Base-by-base conservation (phyloP, 2,113 vertebrate genomes). In the Australoheros scitulus region DNA sequence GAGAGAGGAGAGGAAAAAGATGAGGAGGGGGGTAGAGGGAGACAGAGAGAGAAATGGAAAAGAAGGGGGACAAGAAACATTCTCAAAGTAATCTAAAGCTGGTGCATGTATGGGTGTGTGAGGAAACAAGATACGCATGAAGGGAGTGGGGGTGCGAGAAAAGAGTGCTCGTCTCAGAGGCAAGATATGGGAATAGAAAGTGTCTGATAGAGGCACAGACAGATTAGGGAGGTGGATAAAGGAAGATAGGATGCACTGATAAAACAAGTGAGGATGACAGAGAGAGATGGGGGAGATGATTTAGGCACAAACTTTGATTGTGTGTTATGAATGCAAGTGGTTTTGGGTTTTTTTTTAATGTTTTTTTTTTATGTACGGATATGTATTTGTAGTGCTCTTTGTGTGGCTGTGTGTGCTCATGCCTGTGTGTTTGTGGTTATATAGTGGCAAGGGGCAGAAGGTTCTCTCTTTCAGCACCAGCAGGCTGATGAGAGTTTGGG, bases 381-480 rank as follows among this genome's bases (percentile, higher is more conserved):
- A 57, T 65, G 74, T 43, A 11, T 76, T 79, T 78, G 61, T 79
- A 60, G 43, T 22, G 34, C 47, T 88, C n/a, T 47, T 3, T 61
- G 52, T 43, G 38, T 68, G 63, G 63, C 22, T 47, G 50, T 90
- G 65, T 58, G 57, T 41, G 20, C 79, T 6, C 14, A 11, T 56
- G 55, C 63, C 36, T 72, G 38, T 80, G 55, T 55, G 50, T 77
- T 47, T 88, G 43, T 76, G 60, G 77, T 70, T 79, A 72, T 50
- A 80, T 55, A 81, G 82, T 91, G 86, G 87, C 81, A 88, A 82
- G 76, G 92, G 90, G 90, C 92, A 93, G 89, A 90, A 92, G 90
- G 92, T 87, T 92, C 89, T 94, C 87, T 1, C 78, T 94, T 94
- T 93, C 93, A 94, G 93, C 92, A 92, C 92, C 93, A 93, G 93